Base-by-base conservation (phyloP, 2,888 invertebrate genomes). In the Hirudinaria manillensis region DNA sequence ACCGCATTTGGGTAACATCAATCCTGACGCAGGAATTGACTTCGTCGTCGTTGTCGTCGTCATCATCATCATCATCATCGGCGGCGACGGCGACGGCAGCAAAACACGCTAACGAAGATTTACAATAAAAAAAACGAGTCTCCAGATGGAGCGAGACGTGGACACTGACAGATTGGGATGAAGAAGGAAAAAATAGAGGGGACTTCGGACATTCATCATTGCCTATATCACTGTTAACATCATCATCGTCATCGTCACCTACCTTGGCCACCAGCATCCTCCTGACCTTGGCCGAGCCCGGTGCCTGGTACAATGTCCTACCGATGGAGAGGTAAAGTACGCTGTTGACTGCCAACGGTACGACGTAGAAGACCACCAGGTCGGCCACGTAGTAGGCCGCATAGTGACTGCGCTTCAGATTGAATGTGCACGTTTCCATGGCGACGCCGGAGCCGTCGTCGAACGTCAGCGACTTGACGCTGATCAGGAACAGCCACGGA, bases 401-500 rank as follows among this genome's bases (percentile, higher is more conserved):
- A 81, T 89, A 89, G 65, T 85, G 82, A 0, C 80, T 76, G 36
- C 84, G 73, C 53, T 78, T 78, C 67, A 85, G 77, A 32, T 84
- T 82, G 78, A 88, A 88, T 68, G 85, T 85, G 81, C 89, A 89
- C 51, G 81, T 81, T 76, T 85, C 82, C n/a, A n/a, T n/a, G n/a
- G n/a, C 45, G 29, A 85, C 83, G 66, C 81, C 81, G 0, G 82
- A 80, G 71, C 81, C 82, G 27, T 82, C 82, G 24, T 77, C 77
- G 79, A 86, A 86, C 72, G 79, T 77, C 6, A 84, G 77, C 0
- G 84, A 82, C 7, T 80, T 81, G 0, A 86, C 84, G n/a, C 84
- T 84, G n/a, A 88, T 88, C 55, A 89, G 85, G 55, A 87, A 86
- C 21, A 89, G 84, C 89, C 89, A 89, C 0, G 89, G 89, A 6